A percentile compares a stretch with the other conserved stretches of the same genome.
Evolutionary conservation across 2,888 invertebrate species (phyloP).

Genomic region (Drosophila anceps): DNA sequence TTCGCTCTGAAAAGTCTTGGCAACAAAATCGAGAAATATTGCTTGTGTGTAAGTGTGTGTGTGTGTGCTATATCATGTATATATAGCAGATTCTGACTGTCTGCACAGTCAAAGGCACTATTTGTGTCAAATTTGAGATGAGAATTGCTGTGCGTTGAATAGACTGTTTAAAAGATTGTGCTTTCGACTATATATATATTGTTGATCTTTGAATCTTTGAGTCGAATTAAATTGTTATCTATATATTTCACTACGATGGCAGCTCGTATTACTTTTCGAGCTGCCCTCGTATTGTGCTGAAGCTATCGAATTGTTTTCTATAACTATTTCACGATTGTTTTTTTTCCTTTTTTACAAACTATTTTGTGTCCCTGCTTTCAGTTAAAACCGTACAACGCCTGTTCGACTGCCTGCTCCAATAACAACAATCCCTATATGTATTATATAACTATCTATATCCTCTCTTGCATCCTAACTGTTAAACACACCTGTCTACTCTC

Average conservation of each 20-base stretch:
- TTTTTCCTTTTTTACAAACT: conserved; percentile 45
- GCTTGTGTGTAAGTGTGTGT: conserved; percentile 30
- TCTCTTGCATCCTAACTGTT: conserved; percentile 9
- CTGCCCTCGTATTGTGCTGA: conserved; percentile 6
- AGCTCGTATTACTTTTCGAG: not conserved
- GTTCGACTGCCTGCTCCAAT: conserved; percentile 21
- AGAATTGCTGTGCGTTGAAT: conserved; percentile 37
- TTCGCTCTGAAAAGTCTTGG: not conserved
- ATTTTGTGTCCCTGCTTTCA: conserved; percentile 70
- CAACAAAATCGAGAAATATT: conserved; percentile 42
- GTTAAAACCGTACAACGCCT: conserved; percentile 61
- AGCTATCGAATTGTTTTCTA: conserved; percentile 8
- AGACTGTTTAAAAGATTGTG: conserved; percentile 32
- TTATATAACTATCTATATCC: conserved; percentile 8
- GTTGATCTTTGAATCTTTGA: not conserved
- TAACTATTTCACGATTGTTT: conserved; percentile 62
- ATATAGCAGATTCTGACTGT: conserved; percentile 52
- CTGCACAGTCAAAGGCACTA: conserved; percentile 77
- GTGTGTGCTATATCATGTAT: conserved; percentile 32
- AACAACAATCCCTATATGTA: conserved; percentile 41
- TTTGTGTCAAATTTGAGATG: conserved; percentile 60
- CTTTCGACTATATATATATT: conserved; percentile 25
- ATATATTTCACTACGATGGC: not conserved
- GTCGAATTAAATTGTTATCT: conserved; percentile 1
- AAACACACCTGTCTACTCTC: conserved; percentile 19